phyloP scores from a whole-genome alignment of 2,797 vertebrate genomes.

The Sebastes cheni region DNA sequence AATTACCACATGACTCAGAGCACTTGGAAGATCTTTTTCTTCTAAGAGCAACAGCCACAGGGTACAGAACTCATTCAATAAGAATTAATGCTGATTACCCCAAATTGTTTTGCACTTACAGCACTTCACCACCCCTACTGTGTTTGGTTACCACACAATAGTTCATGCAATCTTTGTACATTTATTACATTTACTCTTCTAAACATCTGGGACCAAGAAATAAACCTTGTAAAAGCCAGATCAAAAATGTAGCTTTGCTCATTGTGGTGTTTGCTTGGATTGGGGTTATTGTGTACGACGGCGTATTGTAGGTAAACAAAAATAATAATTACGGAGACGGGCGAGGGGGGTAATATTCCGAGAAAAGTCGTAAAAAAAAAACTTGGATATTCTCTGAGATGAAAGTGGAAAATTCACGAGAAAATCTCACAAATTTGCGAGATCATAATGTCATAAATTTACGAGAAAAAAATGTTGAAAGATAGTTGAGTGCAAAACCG shows the following conservation, averaged over 20 bases:
- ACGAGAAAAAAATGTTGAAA: no score
- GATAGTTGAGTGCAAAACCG: no score
- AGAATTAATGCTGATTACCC: neutral
- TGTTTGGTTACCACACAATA: neutral
- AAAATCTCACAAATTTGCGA: no score
- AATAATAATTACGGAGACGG: no score
- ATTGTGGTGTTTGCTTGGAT: neutral
- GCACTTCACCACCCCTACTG: neutral
- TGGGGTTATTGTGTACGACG: neutral
- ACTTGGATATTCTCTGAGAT: no score
- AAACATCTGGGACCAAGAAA: neutral
- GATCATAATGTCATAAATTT: no score
- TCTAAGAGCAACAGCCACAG: neutral
- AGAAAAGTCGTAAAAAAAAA: no score
- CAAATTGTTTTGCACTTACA: conserved; percentile 1
- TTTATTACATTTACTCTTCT: neutral
- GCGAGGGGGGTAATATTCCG: no score
- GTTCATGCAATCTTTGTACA: neutral
- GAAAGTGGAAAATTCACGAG: no score
- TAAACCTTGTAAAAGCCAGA: neutral
- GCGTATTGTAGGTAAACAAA: no score
- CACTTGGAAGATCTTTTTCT: neutral
- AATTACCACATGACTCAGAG: neutral
- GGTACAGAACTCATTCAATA: neutral
- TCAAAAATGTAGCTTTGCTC: neutral